A percentile compares a stretch with the other conserved stretches of the same genome.
phyloP scores from a whole-genome alignment of 2,888 invertebrate genomes.

The Eupithecia inturbata region DNA sequence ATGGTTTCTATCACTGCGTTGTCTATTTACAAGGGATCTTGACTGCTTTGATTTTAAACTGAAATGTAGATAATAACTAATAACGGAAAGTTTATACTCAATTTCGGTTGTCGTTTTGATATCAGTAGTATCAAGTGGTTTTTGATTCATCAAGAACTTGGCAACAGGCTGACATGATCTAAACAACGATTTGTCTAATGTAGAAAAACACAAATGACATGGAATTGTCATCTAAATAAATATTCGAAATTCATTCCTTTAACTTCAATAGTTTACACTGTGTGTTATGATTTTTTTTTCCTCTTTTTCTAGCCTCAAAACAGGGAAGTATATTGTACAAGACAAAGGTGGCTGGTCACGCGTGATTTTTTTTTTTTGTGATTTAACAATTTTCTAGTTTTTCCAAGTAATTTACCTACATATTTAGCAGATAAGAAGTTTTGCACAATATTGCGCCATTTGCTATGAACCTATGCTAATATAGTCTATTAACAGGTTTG shows the following conservation, averaged over 20 bases:
- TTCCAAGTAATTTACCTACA: too few species aligned
- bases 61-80: background rate
- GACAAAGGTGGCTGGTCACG: too few species aligned
- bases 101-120: background rate
- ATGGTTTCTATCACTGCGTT: constrained; percentile 2
- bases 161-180: background rate
- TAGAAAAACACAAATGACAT: background rate
- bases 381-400: too few species aligned
- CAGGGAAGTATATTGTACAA: background rate
- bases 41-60: background rate
- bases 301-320: background rate
- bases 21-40: background rate
- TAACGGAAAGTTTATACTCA: background rate
- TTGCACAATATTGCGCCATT: too few species aligned
- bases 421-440: too few species aligned
- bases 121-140: background rate
- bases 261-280: background rate
- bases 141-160: background rate
- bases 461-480: too few species aligned
- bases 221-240: background rate
- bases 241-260: background rate
- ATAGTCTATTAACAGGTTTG: too few species aligned
- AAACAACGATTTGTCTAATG: background rate
- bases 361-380: too few species aligned
- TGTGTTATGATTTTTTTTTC: background rate